Conservation (phyloP, 35 echinoderm and acorn worm genomes). For the Ophioderma brevispina region DNA sequence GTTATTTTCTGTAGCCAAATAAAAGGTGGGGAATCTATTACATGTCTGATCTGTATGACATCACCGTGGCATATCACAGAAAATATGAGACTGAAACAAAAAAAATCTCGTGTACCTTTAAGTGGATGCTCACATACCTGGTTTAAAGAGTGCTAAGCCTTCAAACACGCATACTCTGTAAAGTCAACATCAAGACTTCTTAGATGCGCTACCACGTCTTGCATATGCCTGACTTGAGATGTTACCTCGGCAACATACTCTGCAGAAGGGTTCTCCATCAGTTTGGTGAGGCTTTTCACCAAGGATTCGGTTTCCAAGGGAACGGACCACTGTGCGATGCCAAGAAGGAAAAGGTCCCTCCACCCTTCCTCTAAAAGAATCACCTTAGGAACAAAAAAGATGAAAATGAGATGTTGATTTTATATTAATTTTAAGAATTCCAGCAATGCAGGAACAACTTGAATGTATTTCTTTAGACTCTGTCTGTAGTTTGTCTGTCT, state of each 20-base stretch:
- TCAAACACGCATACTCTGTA: constrained; percentile 93
- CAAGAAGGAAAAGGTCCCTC: constrained; percentile 93
- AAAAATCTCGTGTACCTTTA: too few relatives aligned
- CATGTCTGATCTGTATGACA: too few relatives aligned
- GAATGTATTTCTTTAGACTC: too few relatives aligned
- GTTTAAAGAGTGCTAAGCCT: constrained; percentile 93
- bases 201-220: constrained; percentile 72
- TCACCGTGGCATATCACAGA: too few relatives aligned
- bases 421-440: too few relatives aligned
- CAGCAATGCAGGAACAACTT: too few relatives aligned
- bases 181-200: constrained; percentile 81
- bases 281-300: constrained; percentile 33
- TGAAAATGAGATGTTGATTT: background rate
- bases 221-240: constrained; percentile 68
- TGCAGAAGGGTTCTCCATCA: constrained; percentile 14
- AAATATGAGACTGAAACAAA: too few relatives aligned
- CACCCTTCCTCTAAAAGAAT: constrained; percentile 93
- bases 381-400: constrained; percentile 36
- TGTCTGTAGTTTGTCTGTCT: too few relatives aligned
- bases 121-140: too few relatives aligned
- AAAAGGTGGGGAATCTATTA: too few relatives aligned
- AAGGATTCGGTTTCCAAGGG: constrained; percentile 79
- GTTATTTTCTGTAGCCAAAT: too few relatives aligned
- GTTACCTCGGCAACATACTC: constrained; percentile 50
- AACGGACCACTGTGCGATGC: constrained; percentile 94